Conservation (phyloP, 1,140 invertebrate genomes). For the Bombus confusus region DNA sequence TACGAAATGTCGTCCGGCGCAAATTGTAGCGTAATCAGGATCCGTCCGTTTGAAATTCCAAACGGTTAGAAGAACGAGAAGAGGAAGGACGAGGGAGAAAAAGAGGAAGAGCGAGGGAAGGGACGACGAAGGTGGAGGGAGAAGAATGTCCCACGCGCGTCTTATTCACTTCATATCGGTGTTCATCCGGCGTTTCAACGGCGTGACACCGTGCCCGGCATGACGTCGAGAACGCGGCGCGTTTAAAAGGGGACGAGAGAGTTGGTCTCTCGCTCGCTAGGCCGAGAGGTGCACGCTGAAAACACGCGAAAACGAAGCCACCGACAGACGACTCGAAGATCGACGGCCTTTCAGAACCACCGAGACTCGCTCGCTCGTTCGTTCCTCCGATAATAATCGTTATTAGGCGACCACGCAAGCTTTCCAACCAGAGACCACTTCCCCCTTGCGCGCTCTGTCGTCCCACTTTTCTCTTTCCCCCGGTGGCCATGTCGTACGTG, state of each 20-base stretch:
- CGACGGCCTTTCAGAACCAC: conserved; percentile 21
- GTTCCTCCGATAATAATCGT: conserved; percentile 51
- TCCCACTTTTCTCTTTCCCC: conserved; percentile 18
- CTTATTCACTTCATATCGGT: conserved; percentile 44
- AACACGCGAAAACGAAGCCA: conserved; percentile 43
- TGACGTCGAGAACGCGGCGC: conserved; percentile 30
- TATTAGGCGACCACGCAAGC: conserved; percentile 46
- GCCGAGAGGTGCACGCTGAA: conserved; percentile 7
- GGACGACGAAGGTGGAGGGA: background rate
- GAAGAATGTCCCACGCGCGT: conserved; percentile 42
- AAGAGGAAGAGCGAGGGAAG: background rate
- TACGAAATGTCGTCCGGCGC: conserved; percentile 48
- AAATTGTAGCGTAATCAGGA: conserved; percentile 54
- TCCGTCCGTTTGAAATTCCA: conserved; percentile 44
- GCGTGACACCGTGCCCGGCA: conserved; percentile 38
- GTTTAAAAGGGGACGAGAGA: conserved; percentile 16
- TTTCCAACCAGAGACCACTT: background rate
- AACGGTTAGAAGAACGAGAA: background rate
- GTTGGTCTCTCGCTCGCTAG: background rate
- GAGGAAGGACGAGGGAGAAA: background rate
- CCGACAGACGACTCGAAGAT: conserved; percentile 27
- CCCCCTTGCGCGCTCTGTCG: too few relatives aligned
- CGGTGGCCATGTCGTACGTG: conserved; percentile 3
- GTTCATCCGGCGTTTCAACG: conserved; percentile 46
- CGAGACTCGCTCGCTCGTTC: background rate